Evolutionary conservation across 1,140 invertebrate genomes (phyloP).

Genomic region (Palaemon carinicauda): DNA sequence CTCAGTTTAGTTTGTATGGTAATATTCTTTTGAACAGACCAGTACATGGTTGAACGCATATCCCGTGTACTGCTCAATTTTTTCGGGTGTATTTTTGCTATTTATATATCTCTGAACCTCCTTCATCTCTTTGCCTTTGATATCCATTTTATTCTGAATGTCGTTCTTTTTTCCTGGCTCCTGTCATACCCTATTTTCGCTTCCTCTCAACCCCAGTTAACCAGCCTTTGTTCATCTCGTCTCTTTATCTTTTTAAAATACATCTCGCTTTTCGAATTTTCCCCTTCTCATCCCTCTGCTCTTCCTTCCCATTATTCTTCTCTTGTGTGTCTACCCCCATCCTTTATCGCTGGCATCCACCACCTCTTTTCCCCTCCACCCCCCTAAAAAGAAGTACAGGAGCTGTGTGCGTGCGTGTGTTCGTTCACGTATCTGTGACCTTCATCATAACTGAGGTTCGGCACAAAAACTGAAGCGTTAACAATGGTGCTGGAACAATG

Average conservation of each 20-base stretch:
- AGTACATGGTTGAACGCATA: no score
- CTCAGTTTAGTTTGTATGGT: no score
- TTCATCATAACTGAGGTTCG: no score
- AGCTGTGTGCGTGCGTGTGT: no score
- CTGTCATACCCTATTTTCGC: not conserved
- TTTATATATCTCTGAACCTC: not conserved
- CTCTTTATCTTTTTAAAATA: not conserved
- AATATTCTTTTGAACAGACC: no score
- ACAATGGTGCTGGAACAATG: no score
- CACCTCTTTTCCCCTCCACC: not conserved
- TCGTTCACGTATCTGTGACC: no score
- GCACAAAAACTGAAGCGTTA: no score
- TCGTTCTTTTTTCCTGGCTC: not conserved
- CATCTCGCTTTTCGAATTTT: not conserved
- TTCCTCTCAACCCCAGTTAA: not conserved
- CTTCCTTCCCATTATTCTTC: not conserved
- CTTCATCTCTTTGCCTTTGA: not conserved
- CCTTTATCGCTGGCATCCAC: not conserved
- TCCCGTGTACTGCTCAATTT: not conserved
- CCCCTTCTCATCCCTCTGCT: not conserved
- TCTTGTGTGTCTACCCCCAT: not conserved
- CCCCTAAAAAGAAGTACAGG: not conserved
- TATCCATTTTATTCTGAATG: not conserved
- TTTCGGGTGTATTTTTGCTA: not conserved
- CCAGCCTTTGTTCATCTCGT: not conserved